Conservation (phyloP, 2,797 vertebrate genomes). For the Muraenolepis orangiensis region DNA sequence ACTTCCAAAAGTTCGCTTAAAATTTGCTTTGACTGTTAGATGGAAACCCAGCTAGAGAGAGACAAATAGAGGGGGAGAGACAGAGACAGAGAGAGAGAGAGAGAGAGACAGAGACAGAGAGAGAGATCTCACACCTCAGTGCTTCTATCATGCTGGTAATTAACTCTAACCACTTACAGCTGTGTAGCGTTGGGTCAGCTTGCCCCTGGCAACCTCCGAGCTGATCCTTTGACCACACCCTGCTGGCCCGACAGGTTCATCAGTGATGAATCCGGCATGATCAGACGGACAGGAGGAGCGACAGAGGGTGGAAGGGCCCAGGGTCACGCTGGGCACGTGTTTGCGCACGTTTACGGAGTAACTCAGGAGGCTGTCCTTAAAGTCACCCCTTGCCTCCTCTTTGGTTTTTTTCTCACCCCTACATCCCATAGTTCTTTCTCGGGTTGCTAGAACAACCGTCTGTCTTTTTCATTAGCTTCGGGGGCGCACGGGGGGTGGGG, state of each 20-base stretch:
- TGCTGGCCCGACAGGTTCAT: background rate
- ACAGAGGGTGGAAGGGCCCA: background rate
- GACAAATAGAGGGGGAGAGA: background rate
- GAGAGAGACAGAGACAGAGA: background rate
- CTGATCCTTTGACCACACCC: background rate
- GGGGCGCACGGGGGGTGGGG: too few relatives aligned
- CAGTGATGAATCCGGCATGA: background rate
- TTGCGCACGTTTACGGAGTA: background rate
- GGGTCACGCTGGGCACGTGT: background rate
- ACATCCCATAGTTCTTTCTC: background rate
- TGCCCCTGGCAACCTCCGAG: background rate
- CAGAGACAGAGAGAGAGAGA: background rate
- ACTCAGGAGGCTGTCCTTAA: background rate
- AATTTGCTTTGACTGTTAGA: too few relatives aligned
- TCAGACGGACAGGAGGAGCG: background rate
- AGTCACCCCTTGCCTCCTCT: background rate
- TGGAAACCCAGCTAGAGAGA: background rate
- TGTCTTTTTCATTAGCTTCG: background rate
- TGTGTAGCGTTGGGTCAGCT: background rate
- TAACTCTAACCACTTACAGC: background rate
- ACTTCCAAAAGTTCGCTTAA: too few relatives aligned
- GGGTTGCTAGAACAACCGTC: background rate
- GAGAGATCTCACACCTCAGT: background rate
- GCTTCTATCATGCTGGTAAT: background rate
- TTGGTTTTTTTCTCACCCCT: background rate